A percentile compares a stretch with the other conserved stretches of the same genome.
Evolutionary conservation across 2,888 invertebrate species (phyloP).

Genomic region (Altica lythri): DNA sequence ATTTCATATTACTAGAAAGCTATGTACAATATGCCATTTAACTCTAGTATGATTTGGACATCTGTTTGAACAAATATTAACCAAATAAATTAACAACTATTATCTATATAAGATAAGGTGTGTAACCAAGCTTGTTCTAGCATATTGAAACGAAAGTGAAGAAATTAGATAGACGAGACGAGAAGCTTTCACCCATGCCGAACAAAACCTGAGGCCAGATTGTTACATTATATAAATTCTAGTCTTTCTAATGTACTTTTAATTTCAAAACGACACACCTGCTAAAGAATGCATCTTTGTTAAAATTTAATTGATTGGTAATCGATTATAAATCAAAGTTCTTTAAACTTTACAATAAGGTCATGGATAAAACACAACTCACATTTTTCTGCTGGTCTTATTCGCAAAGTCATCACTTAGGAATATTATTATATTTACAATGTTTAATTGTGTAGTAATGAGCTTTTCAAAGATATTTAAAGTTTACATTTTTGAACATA

Average conservation of each 20-base stretch:
- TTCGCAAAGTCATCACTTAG: too few relatives aligned
- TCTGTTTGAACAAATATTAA: slow-evolving; percentile 14
- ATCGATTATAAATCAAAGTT: not conserved
- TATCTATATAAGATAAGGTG: slow-evolving; percentile 11
- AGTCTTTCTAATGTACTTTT: not conserved
- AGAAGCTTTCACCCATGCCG: slow-evolving; percentile 2
- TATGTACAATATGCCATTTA: slow-evolving; percentile 5
- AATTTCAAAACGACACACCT: not conserved
- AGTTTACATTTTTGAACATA: too few relatives aligned
- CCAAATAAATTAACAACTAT: slow-evolving; percentile 9
- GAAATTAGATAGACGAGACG: not conserved
- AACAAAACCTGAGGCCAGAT: not conserved
- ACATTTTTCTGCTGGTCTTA: too few relatives aligned
- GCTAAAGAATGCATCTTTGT: not conserved
- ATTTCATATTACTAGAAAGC: slow-evolving; percentile 4
- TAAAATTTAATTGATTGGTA: not conserved
- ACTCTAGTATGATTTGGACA: slow-evolving; percentile 6
- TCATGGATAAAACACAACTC: too few relatives aligned
- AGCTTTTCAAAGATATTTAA: too few relatives aligned
- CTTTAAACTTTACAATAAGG: not conserved
- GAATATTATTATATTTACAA: too few relatives aligned
- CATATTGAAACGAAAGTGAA: slow-evolving; percentile 10
- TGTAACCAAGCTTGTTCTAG: slow-evolving; percentile 1
- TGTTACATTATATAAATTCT: not conserved
- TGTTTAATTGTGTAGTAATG: too few relatives aligned